Conservation (phyloP, 2,113 vertebrate species). For the Cromileptes altivelis region DNA sequence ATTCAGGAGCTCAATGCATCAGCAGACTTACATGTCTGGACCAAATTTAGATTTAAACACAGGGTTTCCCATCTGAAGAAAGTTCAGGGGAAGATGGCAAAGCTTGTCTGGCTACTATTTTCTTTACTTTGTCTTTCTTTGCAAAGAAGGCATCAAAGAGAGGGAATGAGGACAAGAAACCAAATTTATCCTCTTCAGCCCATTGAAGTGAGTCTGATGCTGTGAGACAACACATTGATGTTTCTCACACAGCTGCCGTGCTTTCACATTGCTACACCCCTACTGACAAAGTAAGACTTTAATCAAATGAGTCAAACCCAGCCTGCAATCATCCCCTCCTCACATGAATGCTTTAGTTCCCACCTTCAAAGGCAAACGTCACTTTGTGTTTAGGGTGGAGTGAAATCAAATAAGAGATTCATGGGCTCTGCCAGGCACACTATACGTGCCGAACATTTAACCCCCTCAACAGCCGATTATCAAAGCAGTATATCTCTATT, state of each 20-base stretch:
- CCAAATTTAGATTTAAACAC: slow-evolving; percentile 28
- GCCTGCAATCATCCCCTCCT: slow-evolving; percentile 1
- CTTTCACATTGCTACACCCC: slow-evolving; percentile 15
- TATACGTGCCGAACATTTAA: neutral
- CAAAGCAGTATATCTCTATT: neutral
- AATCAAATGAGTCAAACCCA: neutral
- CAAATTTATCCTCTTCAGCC: slow-evolving; percentile 33
- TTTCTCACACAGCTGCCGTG: slow-evolving; percentile 49
- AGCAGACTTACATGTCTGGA: slow-evolving; percentile 6
- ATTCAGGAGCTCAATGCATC: slow-evolving; percentile 53
- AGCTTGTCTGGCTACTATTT: neutral
- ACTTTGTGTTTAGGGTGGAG: slow-evolving; percentile 9
- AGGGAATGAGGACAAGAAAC: slow-evolving; percentile 31
- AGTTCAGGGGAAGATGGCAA: neutral
- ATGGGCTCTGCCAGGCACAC: neutral
- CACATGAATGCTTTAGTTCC: neutral
- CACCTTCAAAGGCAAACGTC: neutral
- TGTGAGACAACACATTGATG: slow-evolving; percentile 49
- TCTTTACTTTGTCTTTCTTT: neutral
- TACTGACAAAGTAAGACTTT: slow-evolving; percentile 14
- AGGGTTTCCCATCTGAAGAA: slow-evolving; percentile 16
- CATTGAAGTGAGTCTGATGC: slow-evolving; percentile 11
- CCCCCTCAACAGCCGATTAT: neutral
- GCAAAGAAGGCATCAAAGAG: slow-evolving; percentile 16
- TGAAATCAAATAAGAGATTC: neutral